These are phyloP conservation scores for Myotis myotis DNA, from an alignment of 2,797 vertebrate species.

Conservation along the genomic window DNA sequence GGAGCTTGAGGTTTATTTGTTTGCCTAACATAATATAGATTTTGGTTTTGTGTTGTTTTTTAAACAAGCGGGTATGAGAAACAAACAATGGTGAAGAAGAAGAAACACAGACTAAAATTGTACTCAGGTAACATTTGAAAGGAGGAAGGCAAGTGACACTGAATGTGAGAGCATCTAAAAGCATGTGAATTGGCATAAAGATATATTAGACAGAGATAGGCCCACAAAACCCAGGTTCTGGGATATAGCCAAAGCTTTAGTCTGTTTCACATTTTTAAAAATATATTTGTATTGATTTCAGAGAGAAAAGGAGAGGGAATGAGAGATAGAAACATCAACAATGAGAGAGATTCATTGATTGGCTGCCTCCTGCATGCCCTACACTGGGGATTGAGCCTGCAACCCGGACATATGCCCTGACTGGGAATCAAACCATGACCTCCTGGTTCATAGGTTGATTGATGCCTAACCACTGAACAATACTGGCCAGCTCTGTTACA, in stretches of 20 bases:
- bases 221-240: neutral
- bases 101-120: neutral
- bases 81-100: neutral
- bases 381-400: too few species aligned
- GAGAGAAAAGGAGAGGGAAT: too few species aligned
- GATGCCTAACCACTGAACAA: too few species aligned
- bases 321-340: too few species aligned
- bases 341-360: too few species aligned
- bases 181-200: rapidly evolving
- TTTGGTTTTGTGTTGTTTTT: neutral
- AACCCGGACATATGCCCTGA: too few species aligned
- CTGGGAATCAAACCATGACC: too few species aligned
- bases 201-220: neutral
- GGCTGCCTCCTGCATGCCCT: too few species aligned
- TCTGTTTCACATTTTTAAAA: neutral
- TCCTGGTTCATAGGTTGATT: too few species aligned
- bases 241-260: neutral
- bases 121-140: neutral
- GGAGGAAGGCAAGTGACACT: neutral
- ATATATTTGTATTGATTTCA: too few species aligned
- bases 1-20: neutral
- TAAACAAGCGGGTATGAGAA: neutral
- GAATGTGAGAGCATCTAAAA: neutral
- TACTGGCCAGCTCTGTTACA: neutral
- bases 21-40: neutral